Conservation (phyloP, 2,113 vertebrate genomes). For the Excalfactoria chinensis region DNA sequence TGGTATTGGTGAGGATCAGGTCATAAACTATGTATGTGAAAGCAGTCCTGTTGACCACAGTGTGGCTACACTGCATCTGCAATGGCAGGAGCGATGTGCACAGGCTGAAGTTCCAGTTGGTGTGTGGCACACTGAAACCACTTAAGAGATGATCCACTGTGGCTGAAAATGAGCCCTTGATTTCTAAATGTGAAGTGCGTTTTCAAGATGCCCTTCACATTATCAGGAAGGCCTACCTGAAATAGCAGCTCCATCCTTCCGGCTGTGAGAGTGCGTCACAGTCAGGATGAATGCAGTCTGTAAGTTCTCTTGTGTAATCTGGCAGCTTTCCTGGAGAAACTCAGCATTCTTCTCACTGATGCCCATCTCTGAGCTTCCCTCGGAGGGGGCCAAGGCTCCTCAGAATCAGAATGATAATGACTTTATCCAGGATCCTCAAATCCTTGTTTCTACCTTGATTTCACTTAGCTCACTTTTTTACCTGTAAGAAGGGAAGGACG, state of each 20-base stretch:
- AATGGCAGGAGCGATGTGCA: background rate
- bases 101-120: background rate
- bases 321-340: slow-evolving; percentile 1
- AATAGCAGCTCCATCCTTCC: background rate
- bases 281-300: background rate
- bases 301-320: background rate
- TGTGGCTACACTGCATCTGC: background rate
- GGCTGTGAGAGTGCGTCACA: rapidly evolving
- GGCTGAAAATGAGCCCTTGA: slow-evolving; percentile 16
- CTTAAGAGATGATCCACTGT: background rate
- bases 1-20: background rate
- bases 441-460: background rate
- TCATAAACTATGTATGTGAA: background rate
- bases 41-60: background rate
- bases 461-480: background rate
- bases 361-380: background rate
- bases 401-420: background rate
- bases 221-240: background rate
- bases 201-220: background rate
- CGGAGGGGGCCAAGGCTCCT: rapidly evolving
- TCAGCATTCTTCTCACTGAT: background rate
- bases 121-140: background rate
- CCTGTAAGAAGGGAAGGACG: background rate
- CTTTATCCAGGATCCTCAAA: background rate
- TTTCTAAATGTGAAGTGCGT: background rate